Base-by-base conservation (phyloP, 2,113 vertebrate species). In the Cyprinodon variegatus region DNA sequence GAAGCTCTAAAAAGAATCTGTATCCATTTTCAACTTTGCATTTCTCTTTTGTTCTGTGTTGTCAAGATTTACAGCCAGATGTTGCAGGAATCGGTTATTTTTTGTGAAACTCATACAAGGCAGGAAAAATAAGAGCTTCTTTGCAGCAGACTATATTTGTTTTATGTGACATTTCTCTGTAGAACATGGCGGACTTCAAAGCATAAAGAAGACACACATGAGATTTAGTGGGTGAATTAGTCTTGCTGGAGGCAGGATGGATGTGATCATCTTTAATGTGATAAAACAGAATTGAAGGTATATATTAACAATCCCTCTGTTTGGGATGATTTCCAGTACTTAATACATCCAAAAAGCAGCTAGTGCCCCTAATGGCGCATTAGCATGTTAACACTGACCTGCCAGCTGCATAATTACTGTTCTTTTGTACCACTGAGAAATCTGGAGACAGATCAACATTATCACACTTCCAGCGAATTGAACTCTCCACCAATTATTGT, bases 301-400 rank as follows among this genome's bases (percentile, higher is more conserved):
- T 12, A 50, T 36, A 14, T 37, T 57, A 43, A 45, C 57, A 40
- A 14, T 38, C 8, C 22, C 8, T 22, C 11, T 68, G 64, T 64
- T 71, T 45, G 20, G 37, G 43, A 1, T 61, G 14, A 22, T 65
- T 76, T 60, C 40, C 65, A 20, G 20, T 60, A 61, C 65, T 41
- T 71, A 62, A 65, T 60, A 65, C 36, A 76, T 63, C 61, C 66
- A 37, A 83, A 20, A 50, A 43, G 39, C 43, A 77, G 78, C 68
- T 43, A 38, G 6, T 59, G 37, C 39, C 36, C 46, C 61, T 60
- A 57, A 61, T 20, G 22, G 29, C n/a, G 17, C 20, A 77, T 76
- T 60, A 64, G 63, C 50, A 59, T 72, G 11, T 68, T 82, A 79
- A 84, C 29, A 75, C 76, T 73, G 71, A 83, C 60, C 67, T 80